These are phyloP conservation scores for Emydoidea blandingii DNA, from an alignment of 2,797 vertebrate species.

Conservation along the genomic window DNA sequence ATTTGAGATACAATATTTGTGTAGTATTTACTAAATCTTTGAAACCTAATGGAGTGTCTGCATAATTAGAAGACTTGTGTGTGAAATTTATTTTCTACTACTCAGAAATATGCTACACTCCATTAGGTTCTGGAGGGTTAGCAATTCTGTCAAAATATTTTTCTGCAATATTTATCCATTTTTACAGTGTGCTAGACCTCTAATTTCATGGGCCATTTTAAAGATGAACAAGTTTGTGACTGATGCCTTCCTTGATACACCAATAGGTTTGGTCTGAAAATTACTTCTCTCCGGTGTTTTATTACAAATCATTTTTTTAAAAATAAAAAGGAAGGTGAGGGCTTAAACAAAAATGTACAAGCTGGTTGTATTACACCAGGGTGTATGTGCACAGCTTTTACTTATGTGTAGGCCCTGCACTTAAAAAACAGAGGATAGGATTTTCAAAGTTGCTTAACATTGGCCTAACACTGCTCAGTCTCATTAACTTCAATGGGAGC, in stretches of 20 bases:
- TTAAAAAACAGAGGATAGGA: not conserved
- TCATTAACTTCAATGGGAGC: not conserved
- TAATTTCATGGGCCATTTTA: not conserved
- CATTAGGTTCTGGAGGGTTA: constrained; percentile 60
- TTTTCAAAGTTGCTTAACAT: not conserved
- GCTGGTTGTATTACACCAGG: not conserved
- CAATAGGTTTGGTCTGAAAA: constrained; percentile 6
- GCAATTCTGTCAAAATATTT: constrained; percentile 59
- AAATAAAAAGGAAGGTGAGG: not conserved
- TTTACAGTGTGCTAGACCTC: constrained; percentile 21
- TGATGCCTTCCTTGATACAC: not conserved
- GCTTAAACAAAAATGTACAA: not conserved
- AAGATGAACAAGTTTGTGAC: not conserved
- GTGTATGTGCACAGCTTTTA: not conserved
- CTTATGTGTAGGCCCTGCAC: constrained; percentile 1
- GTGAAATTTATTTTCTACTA: constrained; percentile 56
- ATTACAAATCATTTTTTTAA: not conserved
- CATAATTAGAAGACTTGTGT: constrained; percentile 43
- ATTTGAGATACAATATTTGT: constrained; percentile 44
- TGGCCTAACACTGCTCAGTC: not conserved
- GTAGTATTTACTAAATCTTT: constrained; percentile 65
- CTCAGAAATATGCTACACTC: constrained; percentile 56
- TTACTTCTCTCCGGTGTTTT: not conserved
- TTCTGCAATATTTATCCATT: constrained; percentile 44
- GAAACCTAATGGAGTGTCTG: constrained; percentile 45